phyloP scores from a whole-genome alignment of 2,797 vertebrate genomes.

The Poecilia wingei region DNA sequence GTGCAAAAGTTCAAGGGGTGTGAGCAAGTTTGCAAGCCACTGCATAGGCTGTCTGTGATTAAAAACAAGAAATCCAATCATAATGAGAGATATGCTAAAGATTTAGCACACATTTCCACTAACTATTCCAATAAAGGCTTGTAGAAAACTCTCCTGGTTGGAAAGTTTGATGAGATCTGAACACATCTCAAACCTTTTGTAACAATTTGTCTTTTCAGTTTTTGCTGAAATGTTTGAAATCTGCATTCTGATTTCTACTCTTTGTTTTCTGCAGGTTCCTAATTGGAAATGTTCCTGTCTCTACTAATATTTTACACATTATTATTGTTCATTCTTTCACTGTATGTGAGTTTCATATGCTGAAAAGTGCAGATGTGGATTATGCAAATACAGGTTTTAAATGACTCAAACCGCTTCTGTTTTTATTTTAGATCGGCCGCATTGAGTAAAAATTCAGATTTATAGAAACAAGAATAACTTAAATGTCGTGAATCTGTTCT shows the following conservation, averaged over 20 bases:
- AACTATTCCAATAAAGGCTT: slow-evolving; percentile 24
- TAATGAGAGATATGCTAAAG: slow-evolving; percentile 48
- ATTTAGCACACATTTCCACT: slow-evolving; percentile 23
- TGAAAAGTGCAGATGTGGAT: slow-evolving; percentile 44
- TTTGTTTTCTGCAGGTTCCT: slow-evolving; percentile 17
- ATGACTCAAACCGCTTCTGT: slow-evolving; percentile 17
- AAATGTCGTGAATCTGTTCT: slow-evolving; percentile 8
- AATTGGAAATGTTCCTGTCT: slow-evolving; percentile 34
- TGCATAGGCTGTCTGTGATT: neutral
- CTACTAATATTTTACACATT: slow-evolving; percentile 38
- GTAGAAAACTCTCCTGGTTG: slow-evolving; percentile 30
- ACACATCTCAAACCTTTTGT: slow-evolving; percentile 38
- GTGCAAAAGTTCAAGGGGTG: neutral
- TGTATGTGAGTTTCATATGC: slow-evolving; percentile 42
- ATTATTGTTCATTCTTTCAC: slow-evolving; percentile 48
- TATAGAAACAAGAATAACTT: slow-evolving; percentile 1
- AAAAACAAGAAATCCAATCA: slow-evolving; percentile 43
- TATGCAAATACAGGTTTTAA: slow-evolving; percentile 52
- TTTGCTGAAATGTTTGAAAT: slow-evolving; percentile 31
- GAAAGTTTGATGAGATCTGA: slow-evolving; percentile 39
- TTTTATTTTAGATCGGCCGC: slow-evolving; percentile 13
- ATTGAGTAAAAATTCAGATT: neutral
- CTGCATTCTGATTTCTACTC: slow-evolving; percentile 2
- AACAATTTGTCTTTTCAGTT: slow-evolving; percentile 16
- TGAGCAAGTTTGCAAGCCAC: neutral